Conservation (phyloP, 2,113 vertebrate genomes). For the Scolopax mira region DNA sequence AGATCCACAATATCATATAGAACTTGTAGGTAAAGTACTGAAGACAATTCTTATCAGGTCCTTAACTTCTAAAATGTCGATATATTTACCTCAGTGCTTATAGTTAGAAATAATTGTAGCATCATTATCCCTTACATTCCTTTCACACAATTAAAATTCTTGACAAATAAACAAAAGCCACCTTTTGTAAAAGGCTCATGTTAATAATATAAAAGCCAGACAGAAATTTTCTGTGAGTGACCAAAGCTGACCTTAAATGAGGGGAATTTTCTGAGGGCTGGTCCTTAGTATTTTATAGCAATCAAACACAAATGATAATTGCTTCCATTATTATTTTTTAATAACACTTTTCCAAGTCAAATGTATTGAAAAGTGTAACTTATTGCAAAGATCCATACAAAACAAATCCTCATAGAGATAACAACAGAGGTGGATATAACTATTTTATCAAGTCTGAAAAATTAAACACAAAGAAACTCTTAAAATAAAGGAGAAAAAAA, state of each 20-base stretch:
- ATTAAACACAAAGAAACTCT: neutral
- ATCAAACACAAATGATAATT: neutral
- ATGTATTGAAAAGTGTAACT: neutral
- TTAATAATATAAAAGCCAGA: neutral
- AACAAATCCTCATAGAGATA: neutral
- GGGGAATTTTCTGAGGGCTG: neutral
- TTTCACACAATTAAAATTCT: neutral
- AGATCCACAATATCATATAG: neutral
- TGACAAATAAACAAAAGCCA: neutral
- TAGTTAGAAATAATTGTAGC: neutral
- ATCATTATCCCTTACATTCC: neutral
- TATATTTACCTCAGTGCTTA: neutral
- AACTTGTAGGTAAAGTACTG: neutral
- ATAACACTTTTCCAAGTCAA: neutral
- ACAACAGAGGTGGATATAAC: neutral
- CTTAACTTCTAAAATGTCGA: neutral
- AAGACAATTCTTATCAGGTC: neutral
- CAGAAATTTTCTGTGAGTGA: neutral
- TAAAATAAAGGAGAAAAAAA: neutral
- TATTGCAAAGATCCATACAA: neutral
- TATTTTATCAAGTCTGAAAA: neutral
- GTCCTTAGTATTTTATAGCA: neutral
- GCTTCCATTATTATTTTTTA: neutral
- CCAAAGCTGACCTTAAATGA: neutral
- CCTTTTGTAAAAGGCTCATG: accelerated